Conservation (phyloP, 2,888 invertebrate genomes). For the Chymomyza fuscimana region DNA sequence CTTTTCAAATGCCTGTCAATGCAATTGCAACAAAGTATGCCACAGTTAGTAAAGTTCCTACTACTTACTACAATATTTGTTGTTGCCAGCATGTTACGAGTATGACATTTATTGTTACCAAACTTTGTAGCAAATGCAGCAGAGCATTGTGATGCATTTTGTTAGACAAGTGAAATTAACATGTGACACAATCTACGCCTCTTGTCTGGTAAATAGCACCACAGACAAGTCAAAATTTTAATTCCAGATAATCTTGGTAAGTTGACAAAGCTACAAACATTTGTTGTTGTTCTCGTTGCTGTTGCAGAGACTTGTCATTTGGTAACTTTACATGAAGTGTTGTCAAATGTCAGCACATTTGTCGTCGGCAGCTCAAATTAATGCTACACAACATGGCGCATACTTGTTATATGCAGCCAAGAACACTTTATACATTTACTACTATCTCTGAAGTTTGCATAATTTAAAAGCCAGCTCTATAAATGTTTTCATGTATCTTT, state of each 20-base stretch:
- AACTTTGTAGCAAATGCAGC: conserved; percentile 12
- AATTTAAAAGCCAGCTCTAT: conserved; percentile 43
- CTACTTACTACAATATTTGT: conserved; percentile 21
- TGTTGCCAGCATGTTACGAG: conserved; percentile 4
- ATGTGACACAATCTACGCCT: conserved; percentile 31
- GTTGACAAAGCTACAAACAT: background rate
- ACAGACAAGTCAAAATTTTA: conserved; percentile 5
- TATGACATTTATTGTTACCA: conserved; percentile 6
- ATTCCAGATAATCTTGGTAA: conserved; percentile 38
- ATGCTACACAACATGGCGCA: conserved; percentile 67
- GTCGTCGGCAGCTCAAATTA: conserved; percentile 49
- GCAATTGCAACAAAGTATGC: conserved; percentile 49
- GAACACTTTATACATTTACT: background rate
- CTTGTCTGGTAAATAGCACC: background rate
- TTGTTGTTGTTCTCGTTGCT: conserved; percentile 23
- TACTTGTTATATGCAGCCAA: conserved; percentile 40
- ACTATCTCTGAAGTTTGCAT: conserved; percentile 2
- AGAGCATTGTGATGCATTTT: conserved; percentile 54
- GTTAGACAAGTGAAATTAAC: conserved; percentile 64
- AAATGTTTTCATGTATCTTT: conserved; percentile 5
- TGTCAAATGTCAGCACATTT: conserved; percentile 66
- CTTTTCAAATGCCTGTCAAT: background rate
- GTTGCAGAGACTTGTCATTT: conserved; percentile 37
- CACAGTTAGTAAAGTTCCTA: conserved; percentile 17
- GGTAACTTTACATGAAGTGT: conserved; percentile 55